Conservation (phyloP, 1,140 invertebrate genomes). For the Elymnias hypermnestra region DNA sequence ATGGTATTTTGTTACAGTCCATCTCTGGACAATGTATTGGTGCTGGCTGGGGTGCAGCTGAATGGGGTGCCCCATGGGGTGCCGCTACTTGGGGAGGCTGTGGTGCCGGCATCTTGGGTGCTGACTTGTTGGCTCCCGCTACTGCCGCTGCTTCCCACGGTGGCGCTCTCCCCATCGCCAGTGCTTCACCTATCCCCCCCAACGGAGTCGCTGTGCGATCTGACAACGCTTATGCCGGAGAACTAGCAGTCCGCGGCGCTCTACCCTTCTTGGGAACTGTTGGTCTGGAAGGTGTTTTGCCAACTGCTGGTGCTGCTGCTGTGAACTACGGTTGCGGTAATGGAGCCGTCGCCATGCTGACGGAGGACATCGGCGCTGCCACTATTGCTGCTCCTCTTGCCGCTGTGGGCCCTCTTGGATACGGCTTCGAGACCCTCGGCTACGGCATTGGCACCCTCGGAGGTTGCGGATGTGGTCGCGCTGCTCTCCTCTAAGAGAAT, state of each 20-base stretch:
- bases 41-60: background rate
- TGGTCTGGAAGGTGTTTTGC: no score
- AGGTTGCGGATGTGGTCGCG: slow-evolving; percentile 1
- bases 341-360: slow-evolving; percentile 30
- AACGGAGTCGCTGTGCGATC: no score
- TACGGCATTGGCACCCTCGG: no score
- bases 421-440: slow-evolving; percentile 1
- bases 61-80: background rate
- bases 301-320: slow-evolving; percentile 27
- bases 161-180: no score
- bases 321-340: slow-evolving; percentile 36
- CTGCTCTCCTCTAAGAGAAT: no score
- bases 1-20: slow-evolving; percentile 12
- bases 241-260: no score
- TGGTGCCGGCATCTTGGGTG: background rate
- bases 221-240: no score
- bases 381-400: slow-evolving; percentile 6
- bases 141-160: no score
- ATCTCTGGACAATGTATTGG: slow-evolving; percentile 17
- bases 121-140: background rate
- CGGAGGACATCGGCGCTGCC: slow-evolving; percentile 19
- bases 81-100: background rate
- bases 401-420: slow-evolving; percentile 4
- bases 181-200: no score
- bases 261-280: no score